A percentile compares a stretch with the other conserved stretches of the same genome.
Evolutionary conservation across 2,888 invertebrate genomes (phyloP).

Genomic region (Mimachlamys varia): DNA sequence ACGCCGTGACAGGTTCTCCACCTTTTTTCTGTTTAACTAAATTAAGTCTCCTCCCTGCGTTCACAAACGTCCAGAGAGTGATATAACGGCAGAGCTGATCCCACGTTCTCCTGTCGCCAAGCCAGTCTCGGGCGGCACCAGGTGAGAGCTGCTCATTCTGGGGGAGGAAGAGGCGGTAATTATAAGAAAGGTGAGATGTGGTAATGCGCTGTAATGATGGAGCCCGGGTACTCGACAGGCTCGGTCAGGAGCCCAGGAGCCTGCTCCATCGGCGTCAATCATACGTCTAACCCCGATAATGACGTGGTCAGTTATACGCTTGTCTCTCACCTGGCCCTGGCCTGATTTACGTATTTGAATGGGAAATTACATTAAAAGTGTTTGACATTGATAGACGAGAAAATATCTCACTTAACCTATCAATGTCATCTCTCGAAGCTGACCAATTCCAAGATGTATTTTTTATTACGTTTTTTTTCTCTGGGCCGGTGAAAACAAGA

Average conservation of each 20-base stretch:
- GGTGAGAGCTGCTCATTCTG: conserved; percentile 21
- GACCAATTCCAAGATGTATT: neutral
- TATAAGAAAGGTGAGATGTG: neutral
- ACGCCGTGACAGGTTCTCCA: neutral
- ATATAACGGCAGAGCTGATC: neutral
- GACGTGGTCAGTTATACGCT: conserved; percentile 19
- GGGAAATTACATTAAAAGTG: neutral
- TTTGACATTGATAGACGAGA: conserved; percentile 18
- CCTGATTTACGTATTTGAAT: conserved; percentile 11
- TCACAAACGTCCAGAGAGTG: neutral
- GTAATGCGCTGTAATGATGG: neutral
- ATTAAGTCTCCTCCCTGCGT: neutral
- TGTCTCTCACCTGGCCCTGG: conserved; percentile 3
- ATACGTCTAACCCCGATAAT: conserved; percentile 10
- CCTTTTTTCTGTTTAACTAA: conserved; percentile 20
- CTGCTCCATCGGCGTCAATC: conserved; percentile 10
- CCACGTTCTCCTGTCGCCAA: conserved; percentile 31
- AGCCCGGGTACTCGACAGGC: neutral
- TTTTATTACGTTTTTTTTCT: no score
- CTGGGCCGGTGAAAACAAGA: no score
- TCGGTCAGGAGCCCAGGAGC: conserved; percentile 4
- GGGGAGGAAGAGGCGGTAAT: neutral
- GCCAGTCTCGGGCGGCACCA: conserved; percentile 28
- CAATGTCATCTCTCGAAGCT: neutral
- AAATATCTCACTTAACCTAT: neutral